These are phyloP conservation scores for Lordiphosa clarofinis DNA, from an alignment of 1,140 invertebrate species.

Conservation along the genomic window DNA sequence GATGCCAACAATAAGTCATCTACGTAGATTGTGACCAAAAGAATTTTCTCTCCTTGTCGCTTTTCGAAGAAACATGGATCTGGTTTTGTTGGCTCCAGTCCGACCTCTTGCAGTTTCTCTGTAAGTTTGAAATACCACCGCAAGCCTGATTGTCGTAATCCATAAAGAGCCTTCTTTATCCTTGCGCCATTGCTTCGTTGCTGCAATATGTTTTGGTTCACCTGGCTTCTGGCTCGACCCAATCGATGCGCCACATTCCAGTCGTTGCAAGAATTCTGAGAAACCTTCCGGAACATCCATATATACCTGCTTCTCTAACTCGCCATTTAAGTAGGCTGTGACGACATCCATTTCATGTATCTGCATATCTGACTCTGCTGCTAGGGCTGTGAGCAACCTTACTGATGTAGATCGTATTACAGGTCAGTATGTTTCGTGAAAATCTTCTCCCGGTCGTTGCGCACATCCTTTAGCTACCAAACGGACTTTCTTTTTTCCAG, in stretches of 20 bases:
- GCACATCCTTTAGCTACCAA: conserved; percentile 14
- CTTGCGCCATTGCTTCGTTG: neutral
- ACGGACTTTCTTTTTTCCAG: conserved; percentile 11
- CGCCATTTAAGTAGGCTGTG: conserved; percentile 20
- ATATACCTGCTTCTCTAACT: conserved; percentile 15
- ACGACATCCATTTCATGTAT: conserved; percentile 23
- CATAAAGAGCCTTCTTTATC: too few species aligned
- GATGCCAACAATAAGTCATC: conserved; percentile 30
- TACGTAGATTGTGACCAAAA: too few species aligned
- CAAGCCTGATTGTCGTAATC: too few species aligned
- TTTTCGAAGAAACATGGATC: conserved; percentile 29
- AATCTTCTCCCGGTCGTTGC: conserved; percentile 18
- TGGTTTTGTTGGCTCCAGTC: conserved; percentile 21
- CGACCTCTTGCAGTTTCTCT: conserved; percentile 23
- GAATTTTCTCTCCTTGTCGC: neutral
- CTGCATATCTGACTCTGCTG: conserved; percentile 6
- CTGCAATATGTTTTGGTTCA: neutral
- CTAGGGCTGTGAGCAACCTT: conserved; percentile 8
- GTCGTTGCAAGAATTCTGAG: conserved; percentile 1
- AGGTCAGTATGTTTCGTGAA: conserved; percentile 10
- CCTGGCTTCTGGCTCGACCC: neutral
- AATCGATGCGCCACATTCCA: neutral
- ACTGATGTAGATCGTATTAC: conserved; percentile 19
- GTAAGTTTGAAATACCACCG: conserved; percentile 11
- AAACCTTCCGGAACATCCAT: conserved; percentile 20